Evolutionary conservation across 2,113 vertebrate species (phyloP).

Genomic region (Promerops cafer): DNA sequence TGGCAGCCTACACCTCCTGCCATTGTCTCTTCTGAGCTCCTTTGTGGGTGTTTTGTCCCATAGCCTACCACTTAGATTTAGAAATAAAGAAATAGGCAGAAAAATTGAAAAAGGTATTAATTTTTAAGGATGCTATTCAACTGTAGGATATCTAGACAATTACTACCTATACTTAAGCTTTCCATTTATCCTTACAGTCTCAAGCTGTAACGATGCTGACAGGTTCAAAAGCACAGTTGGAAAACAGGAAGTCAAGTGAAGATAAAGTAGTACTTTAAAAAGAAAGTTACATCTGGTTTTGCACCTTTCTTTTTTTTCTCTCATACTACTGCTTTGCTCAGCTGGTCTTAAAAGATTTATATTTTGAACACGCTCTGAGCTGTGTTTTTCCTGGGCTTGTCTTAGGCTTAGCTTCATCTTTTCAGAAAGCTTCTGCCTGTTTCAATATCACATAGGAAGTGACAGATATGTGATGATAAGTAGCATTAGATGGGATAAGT

Average conservation of each 20-base stretch:
- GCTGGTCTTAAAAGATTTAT: neutral
- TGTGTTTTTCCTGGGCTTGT: neutral
- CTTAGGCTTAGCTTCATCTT: neutral
- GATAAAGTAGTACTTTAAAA: constrained; percentile 45
- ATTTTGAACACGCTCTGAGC: neutral
- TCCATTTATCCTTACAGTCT: constrained; percentile 34
- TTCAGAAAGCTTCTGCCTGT: constrained; percentile 17
- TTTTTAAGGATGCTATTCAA: constrained; percentile 8
- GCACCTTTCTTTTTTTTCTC: neutral
- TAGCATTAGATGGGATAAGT: neutral
- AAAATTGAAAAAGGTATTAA: neutral
- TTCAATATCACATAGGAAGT: constrained; percentile 1
- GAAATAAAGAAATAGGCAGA: neutral
- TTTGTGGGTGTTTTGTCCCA: neutral
- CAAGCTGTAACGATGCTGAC: neutral
- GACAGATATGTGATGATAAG: neutral
- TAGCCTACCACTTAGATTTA: neutral
- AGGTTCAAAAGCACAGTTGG: constrained; percentile 38
- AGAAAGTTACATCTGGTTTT: neutral
- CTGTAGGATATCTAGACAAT: constrained; percentile 47
- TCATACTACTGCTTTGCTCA: neutral
- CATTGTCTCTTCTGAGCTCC: neutral
- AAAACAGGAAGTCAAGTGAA: constrained; percentile 10
- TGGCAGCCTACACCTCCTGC: neutral
- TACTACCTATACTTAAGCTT: constrained; percentile 45